These are phyloP conservation scores for Erynnis tages DNA, from an alignment of 2,888 invertebrate genomes.

Conservation along the genomic window DNA sequence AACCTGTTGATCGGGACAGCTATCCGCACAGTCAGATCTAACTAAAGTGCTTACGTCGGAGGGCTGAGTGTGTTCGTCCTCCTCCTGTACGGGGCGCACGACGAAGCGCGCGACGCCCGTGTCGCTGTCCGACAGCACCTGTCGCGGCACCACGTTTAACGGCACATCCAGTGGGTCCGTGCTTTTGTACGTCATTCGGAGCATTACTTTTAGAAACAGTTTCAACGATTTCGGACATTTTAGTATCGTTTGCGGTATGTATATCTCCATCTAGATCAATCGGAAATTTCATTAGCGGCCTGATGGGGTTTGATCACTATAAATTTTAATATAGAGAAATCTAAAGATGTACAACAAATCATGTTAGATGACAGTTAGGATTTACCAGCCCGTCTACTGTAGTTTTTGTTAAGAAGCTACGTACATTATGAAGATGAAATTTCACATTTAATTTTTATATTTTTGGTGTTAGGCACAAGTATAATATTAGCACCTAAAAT, in stretches of 20 bases:
- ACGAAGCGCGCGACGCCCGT: slow-evolving; percentile 82
- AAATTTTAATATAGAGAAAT: neutral
- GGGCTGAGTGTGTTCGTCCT: slow-evolving; percentile 81
- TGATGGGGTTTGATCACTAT: no score
- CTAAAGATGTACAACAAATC: neutral
- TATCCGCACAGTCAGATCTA: slow-evolving; percentile 27
- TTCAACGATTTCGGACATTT: slow-evolving; percentile 18
- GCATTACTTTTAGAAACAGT: slow-evolving; percentile 14
- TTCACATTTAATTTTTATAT: no score
- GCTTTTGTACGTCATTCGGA: slow-evolving; percentile 26
- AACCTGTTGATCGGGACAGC: slow-evolving; percentile 28
- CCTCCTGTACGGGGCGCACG: slow-evolving; percentile 85
- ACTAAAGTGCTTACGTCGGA: slow-evolving; percentile 68
- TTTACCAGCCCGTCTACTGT: neutral
- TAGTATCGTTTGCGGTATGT: slow-evolving; percentile 12
- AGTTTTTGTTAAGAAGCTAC: no score
- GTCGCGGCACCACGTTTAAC: slow-evolving; percentile 44
- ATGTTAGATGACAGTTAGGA: neutral
- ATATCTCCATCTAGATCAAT: slow-evolving; percentile 21
- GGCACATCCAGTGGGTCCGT: slow-evolving; percentile 36
- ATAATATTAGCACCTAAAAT: no score
- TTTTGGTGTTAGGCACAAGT: no score
- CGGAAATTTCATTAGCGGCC: slow-evolving; percentile 3
- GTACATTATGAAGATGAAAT: neutral
- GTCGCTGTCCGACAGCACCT: slow-evolving; percentile 79